Conservation (phyloP, 1,140 invertebrate species). For the Ruditapes philippinarum region DNA sequence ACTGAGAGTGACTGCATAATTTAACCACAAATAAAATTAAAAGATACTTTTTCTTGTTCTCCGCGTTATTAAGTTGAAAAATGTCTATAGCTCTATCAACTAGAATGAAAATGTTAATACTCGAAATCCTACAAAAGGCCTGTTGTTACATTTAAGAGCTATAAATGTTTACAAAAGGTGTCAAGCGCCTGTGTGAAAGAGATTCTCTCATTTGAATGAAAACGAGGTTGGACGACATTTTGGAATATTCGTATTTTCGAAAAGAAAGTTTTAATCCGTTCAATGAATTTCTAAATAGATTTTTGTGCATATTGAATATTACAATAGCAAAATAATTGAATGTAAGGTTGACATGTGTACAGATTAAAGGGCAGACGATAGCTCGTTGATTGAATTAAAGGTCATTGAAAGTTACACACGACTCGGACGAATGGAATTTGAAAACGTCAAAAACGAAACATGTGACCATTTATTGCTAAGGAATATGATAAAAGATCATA, state of each 20-base stretch:
- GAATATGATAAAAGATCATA: too few relatives aligned
- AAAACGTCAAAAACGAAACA: constrained; percentile 15
- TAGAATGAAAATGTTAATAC: constrained; percentile 56
- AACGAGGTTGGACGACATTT: constrained; percentile 42
- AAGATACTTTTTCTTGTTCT: not conserved
- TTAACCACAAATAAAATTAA: not conserved
- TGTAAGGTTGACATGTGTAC: constrained; percentile 25
- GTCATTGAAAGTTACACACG: constrained; percentile 2
- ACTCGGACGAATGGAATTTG: not conserved
- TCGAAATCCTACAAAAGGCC: constrained; percentile 34
- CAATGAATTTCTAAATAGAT: constrained; percentile 43
- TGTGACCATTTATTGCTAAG: too few relatives aligned
- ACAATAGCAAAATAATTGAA: constrained; percentile 24
- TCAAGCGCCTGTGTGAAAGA: constrained; percentile 59
- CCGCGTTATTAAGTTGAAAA: not conserved
- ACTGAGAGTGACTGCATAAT: not conserved
- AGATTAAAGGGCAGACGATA: not conserved
- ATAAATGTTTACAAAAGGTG: constrained; percentile 69
- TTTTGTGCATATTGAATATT: constrained; percentile 31
- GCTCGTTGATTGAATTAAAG: not conserved
- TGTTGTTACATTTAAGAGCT: constrained; percentile 52
- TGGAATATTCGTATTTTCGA: constrained; percentile 31
- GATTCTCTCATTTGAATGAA: constrained; percentile 43
- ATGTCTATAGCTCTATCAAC: constrained; percentile 7
- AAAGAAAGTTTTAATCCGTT: not conserved